phyloP scores from a whole-genome alignment of 1,140 invertebrate genomes.

The Ostrea denselamellosa region DNA sequence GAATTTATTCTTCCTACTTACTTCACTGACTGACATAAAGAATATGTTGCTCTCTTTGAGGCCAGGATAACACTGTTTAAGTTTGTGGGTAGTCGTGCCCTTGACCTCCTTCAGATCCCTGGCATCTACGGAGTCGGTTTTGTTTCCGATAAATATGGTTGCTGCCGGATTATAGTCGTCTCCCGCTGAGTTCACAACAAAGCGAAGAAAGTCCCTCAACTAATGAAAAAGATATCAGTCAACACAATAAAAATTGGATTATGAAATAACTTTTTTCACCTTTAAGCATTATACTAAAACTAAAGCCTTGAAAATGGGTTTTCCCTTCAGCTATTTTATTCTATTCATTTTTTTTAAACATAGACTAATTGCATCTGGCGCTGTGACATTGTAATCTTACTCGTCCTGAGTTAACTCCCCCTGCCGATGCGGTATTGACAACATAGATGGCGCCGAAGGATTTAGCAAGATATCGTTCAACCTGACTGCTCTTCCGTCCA shows the following conservation, averaged over 20 bases:
- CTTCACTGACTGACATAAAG: constrained; percentile 64
- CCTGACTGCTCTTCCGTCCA: constrained; percentile 53
- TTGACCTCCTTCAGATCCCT: constrained; percentile 59
- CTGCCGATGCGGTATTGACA: constrained; percentile 66
- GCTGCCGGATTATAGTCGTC: constrained; percentile 64
- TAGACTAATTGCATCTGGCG: not conserved
- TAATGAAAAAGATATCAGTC: not conserved
- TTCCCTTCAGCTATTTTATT: not conserved
- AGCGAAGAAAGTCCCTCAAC: constrained; percentile 64
- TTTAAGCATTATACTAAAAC: no score
- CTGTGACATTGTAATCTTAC: constrained; percentile 51
- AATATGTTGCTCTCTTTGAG: constrained; percentile 63
- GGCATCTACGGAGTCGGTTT: constrained; percentile 67
- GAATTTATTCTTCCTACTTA: constrained; percentile 25
- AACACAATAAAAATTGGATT: not conserved
- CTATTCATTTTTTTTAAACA: not conserved
- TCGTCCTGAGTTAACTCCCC: constrained; percentile 69
- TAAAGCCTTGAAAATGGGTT: no score
- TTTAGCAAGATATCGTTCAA: constrained; percentile 63
- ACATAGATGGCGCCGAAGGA: constrained; percentile 71
- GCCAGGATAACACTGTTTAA: constrained; percentile 61
- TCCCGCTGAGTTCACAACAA: constrained; percentile 59
- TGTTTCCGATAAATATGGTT: constrained; percentile 73
- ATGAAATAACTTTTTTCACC: not conserved
- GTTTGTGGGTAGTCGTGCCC: constrained; percentile 58